These are phyloP conservation scores for Eupithecia pulchellata DNA, from an alignment of 2,888 invertebrate genomes.

Conservation along the genomic window DNA sequence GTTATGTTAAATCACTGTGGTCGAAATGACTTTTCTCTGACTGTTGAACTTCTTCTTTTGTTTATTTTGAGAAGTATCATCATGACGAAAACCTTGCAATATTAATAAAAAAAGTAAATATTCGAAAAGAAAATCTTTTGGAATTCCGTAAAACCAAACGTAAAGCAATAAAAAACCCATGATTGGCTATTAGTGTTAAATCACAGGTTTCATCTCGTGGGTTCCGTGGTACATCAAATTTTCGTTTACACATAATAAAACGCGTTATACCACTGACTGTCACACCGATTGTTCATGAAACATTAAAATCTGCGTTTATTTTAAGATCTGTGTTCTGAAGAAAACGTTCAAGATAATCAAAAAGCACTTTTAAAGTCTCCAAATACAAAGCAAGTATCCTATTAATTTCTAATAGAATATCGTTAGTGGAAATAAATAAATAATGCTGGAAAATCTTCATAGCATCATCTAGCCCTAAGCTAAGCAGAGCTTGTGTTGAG, in stretches of 20 bases:
- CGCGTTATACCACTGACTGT: constrained; percentile 60
- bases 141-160: constrained; percentile 34
- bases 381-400: no score
- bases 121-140: not conserved
- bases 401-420: no score
- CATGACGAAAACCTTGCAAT: not conserved
- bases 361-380: no score
- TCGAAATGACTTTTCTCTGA: not conserved
- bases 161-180: constrained; percentile 57
- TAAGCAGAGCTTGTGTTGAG: no score
- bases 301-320: not conserved
- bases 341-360: no score
- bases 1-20: no score
- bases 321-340: not conserved
- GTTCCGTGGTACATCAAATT: constrained; percentile 68
- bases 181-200: constrained; percentile 71
- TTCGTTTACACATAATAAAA: constrained; percentile 80
- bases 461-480: no score
- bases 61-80: not conserved
- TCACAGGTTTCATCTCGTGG: constrained; percentile 63
- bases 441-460: no score
- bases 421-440: no score
- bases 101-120: not conserved
- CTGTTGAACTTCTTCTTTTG: no score
- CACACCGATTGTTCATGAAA: constrained; percentile 54